These are phyloP conservation scores for Sarcophilus harrisii DNA, from an alignment of 2,797 vertebrate genomes.

Conservation along the genomic window DNA sequence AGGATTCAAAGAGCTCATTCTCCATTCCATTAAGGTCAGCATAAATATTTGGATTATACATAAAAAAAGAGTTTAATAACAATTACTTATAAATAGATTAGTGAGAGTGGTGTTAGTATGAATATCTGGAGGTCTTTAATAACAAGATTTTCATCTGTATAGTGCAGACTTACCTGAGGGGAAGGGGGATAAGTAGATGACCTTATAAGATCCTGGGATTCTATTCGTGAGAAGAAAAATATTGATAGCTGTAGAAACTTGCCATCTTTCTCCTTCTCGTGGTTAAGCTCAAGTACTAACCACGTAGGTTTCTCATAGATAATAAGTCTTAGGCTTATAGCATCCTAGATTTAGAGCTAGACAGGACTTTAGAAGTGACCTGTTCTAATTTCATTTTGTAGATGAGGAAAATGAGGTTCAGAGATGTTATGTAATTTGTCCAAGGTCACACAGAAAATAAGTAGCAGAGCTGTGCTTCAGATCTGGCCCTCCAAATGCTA, in stretches of 20 bases:
- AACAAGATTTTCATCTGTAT: background rate
- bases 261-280: background rate
- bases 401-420: background rate
- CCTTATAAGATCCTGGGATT: background rate
- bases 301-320: background rate
- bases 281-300: constrained; percentile 11
- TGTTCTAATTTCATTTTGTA: background rate
- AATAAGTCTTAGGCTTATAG: background rate
- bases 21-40: constrained; percentile 4
- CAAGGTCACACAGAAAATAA: background rate
- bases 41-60: background rate
- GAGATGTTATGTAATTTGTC: background rate
- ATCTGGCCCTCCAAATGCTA: background rate
- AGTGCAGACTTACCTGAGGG: constrained; percentile 21
- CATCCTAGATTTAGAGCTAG: background rate
- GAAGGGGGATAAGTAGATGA: background rate
- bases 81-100: constrained; percentile 23
- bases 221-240: background rate
- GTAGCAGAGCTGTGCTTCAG: background rate
- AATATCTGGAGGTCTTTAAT: constrained; percentile 11
- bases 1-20: background rate
- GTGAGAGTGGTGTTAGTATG: background rate
- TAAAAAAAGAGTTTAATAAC: constrained; percentile 22
- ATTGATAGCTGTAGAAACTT: background rate
- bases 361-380: background rate